These are phyloP conservation scores for Coleophora deauratella DNA, from an alignment of 2,888 invertebrate species.

Conservation along the genomic window DNA sequence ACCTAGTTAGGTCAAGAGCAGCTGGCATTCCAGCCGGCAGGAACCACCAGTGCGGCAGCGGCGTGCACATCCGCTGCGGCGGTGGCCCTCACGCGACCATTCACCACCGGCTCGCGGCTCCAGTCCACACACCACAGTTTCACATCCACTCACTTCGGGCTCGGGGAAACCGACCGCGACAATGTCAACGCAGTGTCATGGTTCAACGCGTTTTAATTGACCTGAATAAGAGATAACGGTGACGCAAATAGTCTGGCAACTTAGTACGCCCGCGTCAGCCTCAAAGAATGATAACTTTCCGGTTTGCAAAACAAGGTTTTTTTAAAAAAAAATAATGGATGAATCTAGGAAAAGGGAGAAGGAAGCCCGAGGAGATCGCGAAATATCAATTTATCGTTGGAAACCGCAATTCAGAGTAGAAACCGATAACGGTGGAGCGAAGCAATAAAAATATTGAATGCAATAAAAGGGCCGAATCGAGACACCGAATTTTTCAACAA, in stretches of 20 bases:
- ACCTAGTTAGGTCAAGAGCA: conserved; percentile 73
- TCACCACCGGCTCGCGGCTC: conserved; percentile 20
- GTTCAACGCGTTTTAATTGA: conserved; percentile 50
- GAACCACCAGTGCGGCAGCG: conserved; percentile 62
- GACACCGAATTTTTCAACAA: conserved; percentile 52
- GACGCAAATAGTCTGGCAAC: conserved; percentile 50
- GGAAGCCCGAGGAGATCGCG: conserved; percentile 30
- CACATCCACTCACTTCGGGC: conserved; percentile 45
- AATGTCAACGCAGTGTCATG: conserved; percentile 63
- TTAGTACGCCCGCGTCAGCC: conserved; percentile 33
- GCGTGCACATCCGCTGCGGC: conserved; percentile 68
- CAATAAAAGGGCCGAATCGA: conserved; percentile 50
- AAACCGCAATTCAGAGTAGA: conserved; percentile 13
- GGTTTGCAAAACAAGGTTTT: conserved; percentile 37
- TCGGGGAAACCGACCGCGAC: conserved; percentile 35
- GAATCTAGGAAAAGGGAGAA: conserved; percentile 33
- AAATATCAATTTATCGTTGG: conserved; percentile 24
- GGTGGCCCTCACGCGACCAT: conserved; percentile 30
- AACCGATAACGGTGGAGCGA: conserved; percentile 28
- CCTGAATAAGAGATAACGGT: conserved; percentile 52
- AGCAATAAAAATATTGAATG: conserved; percentile 54
- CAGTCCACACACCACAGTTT: conserved; percentile 30
- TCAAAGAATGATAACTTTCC: conserved; percentile 36
- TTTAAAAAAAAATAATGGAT: conserved; percentile 37
- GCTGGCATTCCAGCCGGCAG: conserved; percentile 70